Evolutionary conservation across 2,113 vertebrate genomes (phyloP).

Genomic region (Planiliza haematocheilus): DNA sequence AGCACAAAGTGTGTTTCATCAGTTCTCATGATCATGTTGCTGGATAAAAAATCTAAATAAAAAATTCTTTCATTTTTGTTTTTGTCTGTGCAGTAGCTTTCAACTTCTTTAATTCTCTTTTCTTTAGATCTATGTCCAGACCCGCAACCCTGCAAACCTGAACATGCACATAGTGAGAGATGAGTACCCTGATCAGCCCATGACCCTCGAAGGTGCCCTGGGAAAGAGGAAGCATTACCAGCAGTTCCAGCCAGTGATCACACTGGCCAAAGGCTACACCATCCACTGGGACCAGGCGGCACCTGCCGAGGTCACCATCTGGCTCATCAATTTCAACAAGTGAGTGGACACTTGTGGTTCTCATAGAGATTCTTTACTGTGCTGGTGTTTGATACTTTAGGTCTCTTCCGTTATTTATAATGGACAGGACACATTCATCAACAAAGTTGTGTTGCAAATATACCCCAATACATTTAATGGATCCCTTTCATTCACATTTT

Average conservation of each 20-base stretch:
- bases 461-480: no score
- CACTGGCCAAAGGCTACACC: constrained; percentile 92
- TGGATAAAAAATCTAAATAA: no score
- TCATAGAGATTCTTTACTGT: no score
- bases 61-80: no score
- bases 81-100: not conserved
- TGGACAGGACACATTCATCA: no score
- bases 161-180: constrained; percentile 93
- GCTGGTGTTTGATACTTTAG: no score
- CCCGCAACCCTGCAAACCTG: constrained; percentile 88
- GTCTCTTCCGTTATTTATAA: no score
- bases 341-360: constrained; percentile 71
- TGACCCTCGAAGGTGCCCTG: constrained; percentile 91
- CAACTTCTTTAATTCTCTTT: not conserved
- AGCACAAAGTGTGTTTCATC: no score
- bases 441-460: no score
- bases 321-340: constrained; percentile 99
- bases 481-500: no score
- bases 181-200: constrained; percentile 88
- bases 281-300: constrained; percentile 94
- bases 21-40: no score
- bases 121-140: constrained; percentile 93
- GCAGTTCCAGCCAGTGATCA: constrained; percentile 96
- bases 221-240: constrained; percentile 94
- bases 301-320: constrained; percentile 91